Base-by-base conservation (phyloP, 2,888 invertebrate genomes). In the Pachymerium ferrugineum region DNA sequence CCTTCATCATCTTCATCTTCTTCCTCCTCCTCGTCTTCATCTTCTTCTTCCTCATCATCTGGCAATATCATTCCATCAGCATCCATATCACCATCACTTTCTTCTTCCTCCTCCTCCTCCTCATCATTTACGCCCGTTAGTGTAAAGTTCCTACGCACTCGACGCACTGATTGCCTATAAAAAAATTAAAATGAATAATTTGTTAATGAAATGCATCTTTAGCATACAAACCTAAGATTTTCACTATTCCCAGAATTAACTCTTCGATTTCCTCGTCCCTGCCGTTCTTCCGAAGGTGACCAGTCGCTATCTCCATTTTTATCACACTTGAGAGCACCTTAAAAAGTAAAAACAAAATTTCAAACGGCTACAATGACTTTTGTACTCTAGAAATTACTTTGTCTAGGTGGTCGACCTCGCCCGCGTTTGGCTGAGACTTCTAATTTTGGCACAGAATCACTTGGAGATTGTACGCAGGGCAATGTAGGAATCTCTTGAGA, bases 221-320 rank as follows among this genome's bases (percentile, higher is more conserved):
- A 22, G 1, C 25, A 68, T 25, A 68, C 68, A 28, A 68, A 68
- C 70, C 31, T 10, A 30, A 33, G 10, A 30, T 69, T 54, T 30
- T 68, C 73, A 68, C 28, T 62, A 68, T 19, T 67, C 14, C 67
- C 73, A 30, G 33, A 73, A 19, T 14, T 47, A 28, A 38, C 42
- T 30, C 35, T 3, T 25, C 68, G 31, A 35, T 68, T 68, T 6
- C 19, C 35, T 22, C 73, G 12, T 12, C n/a, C 30, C 25, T 33
- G 42, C 16, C 68, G 5, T 68, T 73, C 73, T 31, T 73, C 73
- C 10, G 67, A 16, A 2, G 73, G 73, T 19, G 73, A 33, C 73
- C 73, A 73, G 16, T 73, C 73, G 10, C 25, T 35, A 35, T 73
- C 73, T 22, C 67, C 73, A 14, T 73, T 62, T 68, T 73, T 73